These are phyloP conservation scores for Ricordea florida DNA, from an alignment of 92 coral and sea anemone genomes.

Conservation along the genomic window DNA sequence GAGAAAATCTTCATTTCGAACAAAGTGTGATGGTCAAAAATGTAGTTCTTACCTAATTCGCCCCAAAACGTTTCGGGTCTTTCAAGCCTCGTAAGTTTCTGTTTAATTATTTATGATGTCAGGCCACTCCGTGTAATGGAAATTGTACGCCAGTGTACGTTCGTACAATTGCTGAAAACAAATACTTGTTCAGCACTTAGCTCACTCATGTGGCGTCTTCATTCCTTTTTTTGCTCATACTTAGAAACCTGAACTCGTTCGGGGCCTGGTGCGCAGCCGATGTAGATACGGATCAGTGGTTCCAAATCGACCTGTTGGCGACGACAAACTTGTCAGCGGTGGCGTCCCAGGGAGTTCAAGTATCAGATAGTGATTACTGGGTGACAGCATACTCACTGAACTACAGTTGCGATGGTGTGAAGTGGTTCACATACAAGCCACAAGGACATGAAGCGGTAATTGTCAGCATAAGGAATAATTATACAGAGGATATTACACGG, in stretches of 20 bases:
- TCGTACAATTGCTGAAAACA: too few species aligned
- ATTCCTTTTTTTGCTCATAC: neutral
- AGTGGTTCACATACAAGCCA: neutral
- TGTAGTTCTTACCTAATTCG: too few species aligned
- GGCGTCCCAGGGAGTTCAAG: constrained; percentile 69
- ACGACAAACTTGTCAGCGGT: constrained; percentile 73
- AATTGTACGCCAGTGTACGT: too few species aligned
- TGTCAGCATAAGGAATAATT: neutral
- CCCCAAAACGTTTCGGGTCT: too few species aligned
- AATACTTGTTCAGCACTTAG: neutral
- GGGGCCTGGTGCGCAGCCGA: constrained; percentile 81
- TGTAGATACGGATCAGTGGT: constrained; percentile 46
- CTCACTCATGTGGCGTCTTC: too few species aligned
- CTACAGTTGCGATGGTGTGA: constrained; percentile 79
- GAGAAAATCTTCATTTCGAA: too few species aligned
- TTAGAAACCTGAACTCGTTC: constrained; percentile 27
- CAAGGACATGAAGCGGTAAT: constrained; percentile 20
- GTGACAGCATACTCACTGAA: constrained; percentile 67
- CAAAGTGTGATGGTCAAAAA: too few species aligned
- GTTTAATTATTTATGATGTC: too few species aligned
- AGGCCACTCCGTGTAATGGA: too few species aligned
- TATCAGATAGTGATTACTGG: constrained; percentile 61
- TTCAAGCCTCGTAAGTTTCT: too few species aligned
- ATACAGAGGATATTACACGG: neutral
- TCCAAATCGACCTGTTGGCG: constrained; percentile 64